phyloP scores from a whole-genome alignment of 2,113 vertebrate species.

The Gasterosteus aculeatus region DNA sequence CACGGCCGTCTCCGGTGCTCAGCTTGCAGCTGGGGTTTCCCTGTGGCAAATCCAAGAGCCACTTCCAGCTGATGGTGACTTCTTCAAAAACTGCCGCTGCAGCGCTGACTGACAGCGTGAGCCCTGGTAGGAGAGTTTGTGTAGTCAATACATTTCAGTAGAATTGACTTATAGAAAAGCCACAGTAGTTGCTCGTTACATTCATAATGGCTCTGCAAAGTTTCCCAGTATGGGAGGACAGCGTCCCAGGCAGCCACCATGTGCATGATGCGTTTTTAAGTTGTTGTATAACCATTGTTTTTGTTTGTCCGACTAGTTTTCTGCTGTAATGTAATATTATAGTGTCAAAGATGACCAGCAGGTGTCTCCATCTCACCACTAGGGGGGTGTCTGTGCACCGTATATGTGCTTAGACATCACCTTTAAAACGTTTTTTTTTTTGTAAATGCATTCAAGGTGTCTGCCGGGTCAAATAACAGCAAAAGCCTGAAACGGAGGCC shows the following conservation, averaged over 20 bases:
- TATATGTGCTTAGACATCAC: no score
- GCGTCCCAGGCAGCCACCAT: not conserved
- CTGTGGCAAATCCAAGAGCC: constrained; percentile 82
- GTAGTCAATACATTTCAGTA: no score
- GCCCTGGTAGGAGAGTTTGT: constrained; percentile 72
- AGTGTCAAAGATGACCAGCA: no score
- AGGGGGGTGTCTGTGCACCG: no score
- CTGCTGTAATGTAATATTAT: no score
- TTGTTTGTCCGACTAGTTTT: no score
- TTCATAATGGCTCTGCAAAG: not conserved
- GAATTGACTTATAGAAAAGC: not conserved
- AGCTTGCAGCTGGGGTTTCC: constrained; percentile 86
- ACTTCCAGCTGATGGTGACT: constrained; percentile 80
- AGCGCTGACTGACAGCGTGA: constrained; percentile 76
- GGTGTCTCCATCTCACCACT: no score
- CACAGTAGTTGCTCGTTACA: not conserved
- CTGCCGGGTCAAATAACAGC: no score
- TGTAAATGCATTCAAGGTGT: no score
- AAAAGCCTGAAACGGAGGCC: not conserved
- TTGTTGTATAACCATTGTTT: no score
- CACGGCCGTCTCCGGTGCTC: constrained; percentile 85
- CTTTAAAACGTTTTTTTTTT: no score
- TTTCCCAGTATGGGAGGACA: not conserved
- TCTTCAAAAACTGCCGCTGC: constrained; percentile 79
- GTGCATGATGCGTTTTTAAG: no score